phyloP scores from a whole-genome alignment of 2,113 vertebrate species.

The Calyptommatus sinebrachiatus region DNA sequence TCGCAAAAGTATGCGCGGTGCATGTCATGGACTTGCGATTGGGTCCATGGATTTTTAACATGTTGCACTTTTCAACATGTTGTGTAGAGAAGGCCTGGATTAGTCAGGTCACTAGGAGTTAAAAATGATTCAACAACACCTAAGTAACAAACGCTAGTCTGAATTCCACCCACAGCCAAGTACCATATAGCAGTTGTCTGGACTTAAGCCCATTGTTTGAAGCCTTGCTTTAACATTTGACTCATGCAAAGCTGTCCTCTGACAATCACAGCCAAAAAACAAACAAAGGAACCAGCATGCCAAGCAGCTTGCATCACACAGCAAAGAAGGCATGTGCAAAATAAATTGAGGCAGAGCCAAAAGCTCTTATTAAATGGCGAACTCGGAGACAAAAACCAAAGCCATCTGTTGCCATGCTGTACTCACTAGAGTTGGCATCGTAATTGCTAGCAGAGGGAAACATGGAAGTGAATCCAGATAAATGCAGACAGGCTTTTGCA shows the following conservation, averaged over 20 bases:
- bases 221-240: background rate
- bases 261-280: conserved; percentile 32
- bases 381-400: conserved; percentile 40
- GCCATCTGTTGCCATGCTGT: conserved; percentile 50
- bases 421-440: conserved; percentile 19
- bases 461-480: conserved; percentile 10
- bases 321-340: conserved; percentile 44
- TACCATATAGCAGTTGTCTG: background rate
- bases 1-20: too few species aligned
- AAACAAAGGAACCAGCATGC: conserved; percentile 42
- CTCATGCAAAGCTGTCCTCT: conserved; percentile 20
- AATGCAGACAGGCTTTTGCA: conserved; percentile 9
- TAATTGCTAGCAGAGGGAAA: conserved; percentile 49
- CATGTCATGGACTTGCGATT: too few species aligned
- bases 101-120: too few species aligned
- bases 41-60: too few species aligned
- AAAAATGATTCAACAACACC: too few species aligned
- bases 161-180: background rate
- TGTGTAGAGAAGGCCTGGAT: too few species aligned
- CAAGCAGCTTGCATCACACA: background rate
- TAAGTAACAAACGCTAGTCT: background rate
- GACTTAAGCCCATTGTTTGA: background rate
- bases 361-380: conserved; percentile 52
- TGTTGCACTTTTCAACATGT: too few species aligned
- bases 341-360: conserved; percentile 29